phyloP scores from a whole-genome alignment of 2,797 vertebrate genomes.

The Pseudochirops cupreus region DNA sequence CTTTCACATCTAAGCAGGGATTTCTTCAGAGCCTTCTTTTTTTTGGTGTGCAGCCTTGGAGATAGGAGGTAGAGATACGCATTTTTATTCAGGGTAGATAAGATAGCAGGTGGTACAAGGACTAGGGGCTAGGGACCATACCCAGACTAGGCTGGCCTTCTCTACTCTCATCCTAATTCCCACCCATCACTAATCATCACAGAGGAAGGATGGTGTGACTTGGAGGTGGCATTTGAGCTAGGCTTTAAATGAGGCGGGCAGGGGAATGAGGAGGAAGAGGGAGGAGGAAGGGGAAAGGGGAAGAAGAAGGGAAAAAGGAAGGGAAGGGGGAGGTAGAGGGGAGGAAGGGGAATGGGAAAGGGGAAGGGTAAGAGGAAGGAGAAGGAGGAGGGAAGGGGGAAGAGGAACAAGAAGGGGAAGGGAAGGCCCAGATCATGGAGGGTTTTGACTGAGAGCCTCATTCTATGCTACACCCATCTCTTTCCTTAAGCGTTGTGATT shows the following conservation, averaged over 20 bases:
- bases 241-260: too few relatives aligned
- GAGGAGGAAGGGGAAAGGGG: too few relatives aligned
- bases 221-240: too few relatives aligned
- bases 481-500: not conserved
- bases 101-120: not conserved
- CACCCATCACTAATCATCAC: not conserved
- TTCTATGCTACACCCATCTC: not conserved
- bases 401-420: too few relatives aligned
- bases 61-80: not conserved
- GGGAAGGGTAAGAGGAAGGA: fast-evolving
- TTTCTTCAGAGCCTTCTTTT: not conserved
- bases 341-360: too few relatives aligned
- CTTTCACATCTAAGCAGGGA: not conserved
- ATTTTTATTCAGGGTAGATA: not conserved
- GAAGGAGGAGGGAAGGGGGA: too few relatives aligned
- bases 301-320: too few relatives aligned
- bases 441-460: not conserved
- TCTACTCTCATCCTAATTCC: not conserved
- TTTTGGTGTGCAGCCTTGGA: not conserved
- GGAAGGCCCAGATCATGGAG: not conserved
- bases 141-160: not conserved
- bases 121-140: not conserved
- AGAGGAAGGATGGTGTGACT: too few relatives aligned
- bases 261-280: too few relatives aligned
- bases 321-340: too few relatives aligned